Evolutionary conservation across 2,113 vertebrate genomes (phyloP).

Genomic region (Hippopotamus amphibius): DNA sequence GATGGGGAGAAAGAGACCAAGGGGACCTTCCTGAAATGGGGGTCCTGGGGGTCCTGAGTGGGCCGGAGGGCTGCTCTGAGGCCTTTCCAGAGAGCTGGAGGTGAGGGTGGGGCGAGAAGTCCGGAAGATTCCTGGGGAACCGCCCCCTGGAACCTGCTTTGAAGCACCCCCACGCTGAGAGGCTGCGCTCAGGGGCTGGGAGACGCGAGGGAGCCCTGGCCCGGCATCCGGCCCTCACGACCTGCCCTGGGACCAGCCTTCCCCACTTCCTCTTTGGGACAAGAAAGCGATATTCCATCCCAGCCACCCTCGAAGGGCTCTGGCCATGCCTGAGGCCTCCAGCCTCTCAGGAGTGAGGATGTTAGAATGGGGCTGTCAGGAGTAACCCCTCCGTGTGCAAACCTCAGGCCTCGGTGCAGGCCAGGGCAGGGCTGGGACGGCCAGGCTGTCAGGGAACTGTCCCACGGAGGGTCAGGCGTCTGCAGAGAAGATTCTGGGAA

Average conservation of each 20-base stretch:
- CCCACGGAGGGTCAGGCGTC: too few species aligned
- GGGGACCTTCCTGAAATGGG: neutral
- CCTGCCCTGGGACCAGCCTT: neutral
- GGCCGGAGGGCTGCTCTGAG: neutral
- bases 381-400: too few species aligned
- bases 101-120: neutral
- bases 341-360: neutral
- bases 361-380: neutral
- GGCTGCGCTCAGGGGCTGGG: neutral
- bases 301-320: neutral
- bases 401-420: neutral
- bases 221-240: neutral
- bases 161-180: rapidly evolving
- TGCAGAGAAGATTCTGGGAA: neutral
- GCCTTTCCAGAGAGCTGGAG: neutral
- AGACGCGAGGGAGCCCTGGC: neutral
- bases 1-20: neutral
- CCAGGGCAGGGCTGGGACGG: neutral
- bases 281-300: neutral
- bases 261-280: neutral
- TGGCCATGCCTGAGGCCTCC: neutral
- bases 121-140: neutral
- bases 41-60: neutral
- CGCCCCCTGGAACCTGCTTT: neutral
- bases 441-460: too few species aligned